A percentile compares a stretch with the other conserved stretches of the same genome.
phyloP scores from a whole-genome alignment of 2,113 vertebrate genomes.

The Trogon surrucura region DNA sequence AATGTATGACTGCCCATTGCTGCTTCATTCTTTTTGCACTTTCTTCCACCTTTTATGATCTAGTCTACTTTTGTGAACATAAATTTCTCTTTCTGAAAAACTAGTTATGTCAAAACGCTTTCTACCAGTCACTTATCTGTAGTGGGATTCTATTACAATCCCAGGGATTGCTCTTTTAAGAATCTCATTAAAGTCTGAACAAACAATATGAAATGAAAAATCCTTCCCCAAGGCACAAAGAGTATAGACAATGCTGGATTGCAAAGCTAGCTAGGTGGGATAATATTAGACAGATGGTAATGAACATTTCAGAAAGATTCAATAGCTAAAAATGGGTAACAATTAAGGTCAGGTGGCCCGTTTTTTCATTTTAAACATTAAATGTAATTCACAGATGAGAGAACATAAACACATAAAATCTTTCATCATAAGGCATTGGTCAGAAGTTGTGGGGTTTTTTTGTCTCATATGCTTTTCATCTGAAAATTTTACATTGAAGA shows the following conservation, averaged over 20 bases:
- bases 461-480: not conserved
- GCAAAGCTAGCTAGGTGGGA: not conserved
- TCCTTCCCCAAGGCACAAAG: conserved; percentile 10
- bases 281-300: not conserved
- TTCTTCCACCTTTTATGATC: not conserved
- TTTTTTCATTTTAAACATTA: not conserved
- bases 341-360: not conserved
- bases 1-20: not conserved
- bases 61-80: not conserved
- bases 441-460: not conserved
- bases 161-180: conserved; percentile 44
- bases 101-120: not conserved
- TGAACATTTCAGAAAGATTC: conserved; percentile 31
- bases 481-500: not conserved
- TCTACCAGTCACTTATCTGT: not conserved
- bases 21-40: not conserved
- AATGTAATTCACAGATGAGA: not conserved
- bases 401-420: not conserved
- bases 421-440: not conserved
- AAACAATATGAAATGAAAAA: conserved; percentile 59
- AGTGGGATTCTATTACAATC: conserved; percentile 25
- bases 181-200: conserved; percentile 61
- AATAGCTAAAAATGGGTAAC: conserved; percentile 3
- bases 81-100: conserved; percentile 10
- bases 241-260: not conserved